These are phyloP conservation scores for Chloroceryle inda DNA, from an alignment of 2,797 vertebrate genomes.

Conservation along the genomic window DNA sequence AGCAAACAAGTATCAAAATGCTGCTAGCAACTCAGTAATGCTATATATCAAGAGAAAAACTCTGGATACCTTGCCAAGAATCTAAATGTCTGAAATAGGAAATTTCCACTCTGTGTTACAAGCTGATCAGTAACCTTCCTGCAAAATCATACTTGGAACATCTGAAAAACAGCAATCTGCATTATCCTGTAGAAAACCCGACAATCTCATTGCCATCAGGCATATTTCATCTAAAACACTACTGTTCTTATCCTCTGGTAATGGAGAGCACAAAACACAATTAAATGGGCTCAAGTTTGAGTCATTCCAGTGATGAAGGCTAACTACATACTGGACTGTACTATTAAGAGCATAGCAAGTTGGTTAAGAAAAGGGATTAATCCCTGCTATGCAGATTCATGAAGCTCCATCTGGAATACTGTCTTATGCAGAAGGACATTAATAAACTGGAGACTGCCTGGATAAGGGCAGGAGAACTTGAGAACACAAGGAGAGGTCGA, in stretches of 20 bases:
- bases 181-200: background rate
- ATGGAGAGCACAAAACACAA: background rate
- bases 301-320: background rate
- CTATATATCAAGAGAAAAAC: background rate
- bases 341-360: background rate
- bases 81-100: background rate
- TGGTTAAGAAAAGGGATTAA: background rate
- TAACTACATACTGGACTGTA: background rate
- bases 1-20: background rate
- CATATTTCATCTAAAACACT: background rate
- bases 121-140: background rate
- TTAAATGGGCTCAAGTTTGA: background rate
- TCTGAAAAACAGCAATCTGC: background rate
- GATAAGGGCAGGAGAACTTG: background rate
- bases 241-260: background rate
- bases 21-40: background rate
- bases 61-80: constrained; percentile 3
- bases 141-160: background rate
- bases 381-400: background rate
- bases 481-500: background rate
- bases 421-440: background rate
- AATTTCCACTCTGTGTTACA: constrained; percentile 34
- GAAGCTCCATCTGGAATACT: background rate
- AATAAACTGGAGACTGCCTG: background rate
- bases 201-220: background rate